Evolutionary conservation across 2,113 vertebrate genomes (phyloP).

Genomic region (Ginglymostoma cirratum): DNA sequence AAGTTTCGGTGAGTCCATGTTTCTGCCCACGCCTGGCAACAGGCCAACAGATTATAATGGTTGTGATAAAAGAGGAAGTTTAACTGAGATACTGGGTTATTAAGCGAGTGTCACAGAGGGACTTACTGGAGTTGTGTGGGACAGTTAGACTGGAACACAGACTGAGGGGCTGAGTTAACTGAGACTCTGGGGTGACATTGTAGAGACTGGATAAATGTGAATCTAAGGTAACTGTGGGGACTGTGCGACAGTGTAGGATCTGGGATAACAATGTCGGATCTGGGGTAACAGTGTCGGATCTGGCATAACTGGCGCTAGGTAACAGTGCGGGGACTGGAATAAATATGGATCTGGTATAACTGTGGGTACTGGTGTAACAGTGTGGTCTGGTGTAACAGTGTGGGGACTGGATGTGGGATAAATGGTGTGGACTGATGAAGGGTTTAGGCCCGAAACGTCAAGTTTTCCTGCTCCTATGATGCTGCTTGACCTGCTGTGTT

Average conservation of each 20-base stretch:
- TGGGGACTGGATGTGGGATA: neutral
- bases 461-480: too few relatives aligned
- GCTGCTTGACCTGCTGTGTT: too few relatives aligned
- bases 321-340: neutral
- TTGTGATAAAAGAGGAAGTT: neutral
- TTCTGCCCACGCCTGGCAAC: neutral
- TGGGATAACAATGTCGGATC: neutral
- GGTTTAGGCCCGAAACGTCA: too few relatives aligned
- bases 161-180: too few relatives aligned
- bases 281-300: neutral
- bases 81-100: neutral
- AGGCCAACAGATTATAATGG: neutral
- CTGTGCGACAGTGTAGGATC: too few relatives aligned
- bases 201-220: neutral
- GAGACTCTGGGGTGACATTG: neutral
- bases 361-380: neutral
- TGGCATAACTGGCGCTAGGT: neutral
- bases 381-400: neutral
- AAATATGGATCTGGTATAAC: neutral
- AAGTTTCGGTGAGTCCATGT: constrained; percentile 11
- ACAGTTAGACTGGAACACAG: neutral
- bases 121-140: neutral
- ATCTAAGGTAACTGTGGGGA: neutral
- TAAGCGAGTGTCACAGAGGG: too few relatives aligned
- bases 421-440: too few relatives aligned